Conservation (phyloP, 1,140 invertebrate species). For the Hermetia illucens region DNA sequence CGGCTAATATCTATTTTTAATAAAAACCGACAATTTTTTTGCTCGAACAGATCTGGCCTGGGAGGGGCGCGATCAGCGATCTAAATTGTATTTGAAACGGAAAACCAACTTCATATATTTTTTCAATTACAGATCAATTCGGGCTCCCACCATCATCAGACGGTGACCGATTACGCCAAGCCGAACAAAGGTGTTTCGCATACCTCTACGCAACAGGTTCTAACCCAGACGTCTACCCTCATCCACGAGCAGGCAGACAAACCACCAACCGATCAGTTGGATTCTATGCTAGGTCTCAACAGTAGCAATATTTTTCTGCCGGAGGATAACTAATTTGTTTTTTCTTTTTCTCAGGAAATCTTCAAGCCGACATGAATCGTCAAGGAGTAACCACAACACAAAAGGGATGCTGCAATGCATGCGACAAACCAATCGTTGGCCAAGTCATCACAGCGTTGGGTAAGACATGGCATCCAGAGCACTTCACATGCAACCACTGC, state of each 20-base stretch:
- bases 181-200: conserved; percentile 44
- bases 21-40: no score
- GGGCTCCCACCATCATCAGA: conserved; percentile 40
- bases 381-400: conserved; percentile 95
- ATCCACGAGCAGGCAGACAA: conserved; percentile 11
- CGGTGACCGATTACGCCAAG: conserved; percentile 56
- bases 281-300: conserved; percentile 64
- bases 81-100: no score
- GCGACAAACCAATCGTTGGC: conserved; percentile 95
- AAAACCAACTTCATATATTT: no score
- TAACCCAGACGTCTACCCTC: conserved; percentile 17
- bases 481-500: conserved; percentile 96
- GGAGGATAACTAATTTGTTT: conserved; percentile 7
- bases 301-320: no score
- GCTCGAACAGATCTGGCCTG: no score
- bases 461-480: conserved; percentile 99
- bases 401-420: conserved; percentile 95
- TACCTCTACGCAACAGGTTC: conserved; percentile 33
- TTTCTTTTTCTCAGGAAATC: conserved; percentile 39
- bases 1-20: no score
- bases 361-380: conserved; percentile 89
- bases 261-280: conserved; percentile 48
- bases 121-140: conserved; percentile 37
- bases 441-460: conserved; percentile 89
- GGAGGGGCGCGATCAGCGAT: no score